Conservation (phyloP, 2,113 vertebrate species). For the Eupsittula cactorum region DNA sequence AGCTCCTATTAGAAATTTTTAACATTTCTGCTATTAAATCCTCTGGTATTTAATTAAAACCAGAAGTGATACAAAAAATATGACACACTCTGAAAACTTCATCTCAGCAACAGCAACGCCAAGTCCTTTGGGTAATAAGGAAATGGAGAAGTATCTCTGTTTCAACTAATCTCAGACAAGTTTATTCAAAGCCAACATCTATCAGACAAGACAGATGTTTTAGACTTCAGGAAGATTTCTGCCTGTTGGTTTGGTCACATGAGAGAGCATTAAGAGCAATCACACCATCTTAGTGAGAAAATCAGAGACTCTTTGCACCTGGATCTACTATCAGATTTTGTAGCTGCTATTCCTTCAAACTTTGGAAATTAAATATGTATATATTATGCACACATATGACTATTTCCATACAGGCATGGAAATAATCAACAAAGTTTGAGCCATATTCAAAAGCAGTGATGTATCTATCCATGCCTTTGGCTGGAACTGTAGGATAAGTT, state of each 20-base stretch:
- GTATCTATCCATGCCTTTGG: not conserved
- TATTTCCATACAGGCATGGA: not conserved
- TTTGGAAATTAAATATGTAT: not conserved
- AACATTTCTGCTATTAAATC: not conserved
- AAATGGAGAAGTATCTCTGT: not conserved
- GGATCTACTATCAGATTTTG: not conserved
- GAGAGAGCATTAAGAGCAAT: not conserved
- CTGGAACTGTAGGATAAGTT: not conserved
- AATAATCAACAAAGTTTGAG: not conserved
- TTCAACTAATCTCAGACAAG: conserved; percentile 10
- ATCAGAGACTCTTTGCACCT: not conserved
- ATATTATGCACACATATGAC: not conserved
- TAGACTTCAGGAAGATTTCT: not conserved
- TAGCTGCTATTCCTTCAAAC: not conserved
- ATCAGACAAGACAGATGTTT: conserved; percentile 29
- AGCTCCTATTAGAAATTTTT: not conserved
- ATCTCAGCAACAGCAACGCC: conserved; percentile 10
- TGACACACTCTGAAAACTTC: conserved; percentile 9
- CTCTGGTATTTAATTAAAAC: conserved; percentile 27
- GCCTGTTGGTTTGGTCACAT: not conserved
- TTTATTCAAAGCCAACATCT: not conserved
- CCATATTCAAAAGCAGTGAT: not conserved
- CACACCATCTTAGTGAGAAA: not conserved
- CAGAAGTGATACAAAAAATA: not conserved
- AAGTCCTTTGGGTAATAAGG: not conserved